These are phyloP conservation scores for Listronotus bonariensis DNA, from an alignment of 1,140 invertebrate genomes.

Conservation along the genomic window DNA sequence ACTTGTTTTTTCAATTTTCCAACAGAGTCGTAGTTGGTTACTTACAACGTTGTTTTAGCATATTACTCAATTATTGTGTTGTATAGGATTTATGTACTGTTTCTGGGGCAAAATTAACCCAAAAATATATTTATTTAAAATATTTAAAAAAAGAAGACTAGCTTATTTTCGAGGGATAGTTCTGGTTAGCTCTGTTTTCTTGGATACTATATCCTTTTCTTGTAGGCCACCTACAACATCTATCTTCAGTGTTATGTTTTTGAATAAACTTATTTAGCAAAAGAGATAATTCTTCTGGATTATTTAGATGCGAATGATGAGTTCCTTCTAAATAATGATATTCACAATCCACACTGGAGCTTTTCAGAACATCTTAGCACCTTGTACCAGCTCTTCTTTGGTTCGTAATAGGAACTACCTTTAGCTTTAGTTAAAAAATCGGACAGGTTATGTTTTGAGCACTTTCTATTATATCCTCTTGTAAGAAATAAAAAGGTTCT, in stretches of 20 bases:
- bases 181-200: background rate
- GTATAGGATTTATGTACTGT: too few relatives aligned
- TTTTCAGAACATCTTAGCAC: slow-evolving; percentile 61
- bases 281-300: slow-evolving; percentile 62
- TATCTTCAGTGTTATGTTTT: slow-evolving; percentile 53
- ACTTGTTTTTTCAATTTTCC: too few relatives aligned
- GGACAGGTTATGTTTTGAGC: slow-evolving; percentile 35
- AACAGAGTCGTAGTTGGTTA: too few relatives aligned
- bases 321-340: slow-evolving; percentile 67
- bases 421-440: slow-evolving; percentile 57
- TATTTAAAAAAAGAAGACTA: too few relatives aligned
- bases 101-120: too few relatives aligned
- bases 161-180: too few relatives aligned
- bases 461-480: slow-evolving; percentile 53
- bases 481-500: slow-evolving; percentile 16
- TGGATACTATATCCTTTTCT: slow-evolving; percentile 29
- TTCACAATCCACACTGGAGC: slow-evolving; percentile 63
- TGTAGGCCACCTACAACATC: slow-evolving; percentile 35
- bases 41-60: too few relatives aligned
- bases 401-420: slow-evolving; percentile 60
- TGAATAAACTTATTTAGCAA: slow-evolving; percentile 64
- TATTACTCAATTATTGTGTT: too few relatives aligned
- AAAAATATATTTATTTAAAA: too few relatives aligned
- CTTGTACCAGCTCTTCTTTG: slow-evolving; percentile 59
- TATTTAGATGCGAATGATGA: slow-evolving; percentile 76